Percentiles rank a stretch among this genome's conserved stretches.
These are phyloP conservation scores for Pseudois nayaur DNA, from an alignment of 2,113 vertebrate species.

Conservation along the genomic window DNA sequence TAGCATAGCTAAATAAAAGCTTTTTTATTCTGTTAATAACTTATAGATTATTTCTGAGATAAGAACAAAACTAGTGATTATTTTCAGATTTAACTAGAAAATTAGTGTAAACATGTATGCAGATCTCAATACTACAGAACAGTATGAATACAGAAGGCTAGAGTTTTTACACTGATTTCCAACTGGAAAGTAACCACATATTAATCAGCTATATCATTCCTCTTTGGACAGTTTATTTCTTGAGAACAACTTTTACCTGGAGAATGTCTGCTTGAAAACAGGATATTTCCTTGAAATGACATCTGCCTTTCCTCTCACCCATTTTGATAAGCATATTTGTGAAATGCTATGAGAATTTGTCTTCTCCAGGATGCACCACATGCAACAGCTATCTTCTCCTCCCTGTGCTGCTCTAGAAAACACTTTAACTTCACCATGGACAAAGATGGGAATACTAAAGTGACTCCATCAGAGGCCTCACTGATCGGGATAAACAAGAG, in stretches of 20 bases:
- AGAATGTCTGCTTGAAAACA: slow-evolving; percentile 1
- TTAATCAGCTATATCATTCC: not conserved
- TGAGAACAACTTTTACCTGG: not conserved
- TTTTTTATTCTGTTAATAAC: not conserved
- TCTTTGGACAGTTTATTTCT: not conserved
- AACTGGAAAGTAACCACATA: not conserved
- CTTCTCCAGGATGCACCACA: not conserved
- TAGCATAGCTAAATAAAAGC: not conserved
- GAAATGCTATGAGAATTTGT: not conserved
- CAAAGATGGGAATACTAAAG: not conserved
- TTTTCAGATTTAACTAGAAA: not conserved
- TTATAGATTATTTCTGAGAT: not conserved
- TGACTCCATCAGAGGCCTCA: not conserved
- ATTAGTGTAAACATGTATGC: not conserved
- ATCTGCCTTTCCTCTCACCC: not conserved
- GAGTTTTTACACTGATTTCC: not conserved
- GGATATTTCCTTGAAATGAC: not conserved
- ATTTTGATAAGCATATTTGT: not conserved
- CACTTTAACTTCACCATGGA: not conserved
- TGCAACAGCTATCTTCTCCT: not conserved
- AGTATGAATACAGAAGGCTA: not conserved
- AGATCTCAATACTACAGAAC: not conserved
- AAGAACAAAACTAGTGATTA: not conserved
- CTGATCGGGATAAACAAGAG: not conserved
- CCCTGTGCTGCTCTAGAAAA: not conserved